phyloP scores from a whole-genome alignment of 2,888 invertebrate genomes.

The Troglohyphantes excavatus region DNA sequence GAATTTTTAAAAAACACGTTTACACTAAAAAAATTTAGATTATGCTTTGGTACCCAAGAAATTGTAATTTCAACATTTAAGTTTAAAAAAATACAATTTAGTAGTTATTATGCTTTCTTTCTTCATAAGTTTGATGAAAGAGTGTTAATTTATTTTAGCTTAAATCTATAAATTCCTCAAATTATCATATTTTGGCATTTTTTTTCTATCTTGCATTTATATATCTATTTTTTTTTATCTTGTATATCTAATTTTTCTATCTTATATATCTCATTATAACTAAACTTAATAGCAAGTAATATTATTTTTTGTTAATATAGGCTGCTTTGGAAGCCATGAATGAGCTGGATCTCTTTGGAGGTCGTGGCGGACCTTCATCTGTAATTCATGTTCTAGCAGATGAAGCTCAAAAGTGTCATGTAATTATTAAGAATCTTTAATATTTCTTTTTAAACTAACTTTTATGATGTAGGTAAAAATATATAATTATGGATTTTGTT shows the following conservation, averaged over 20 bases:
- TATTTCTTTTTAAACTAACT: background rate
- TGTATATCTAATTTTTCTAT: background rate
- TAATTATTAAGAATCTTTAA: conserved; percentile 73
- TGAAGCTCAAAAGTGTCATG: conserved; percentile 98
- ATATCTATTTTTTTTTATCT: background rate
- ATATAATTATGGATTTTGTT: background rate
- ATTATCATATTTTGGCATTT: background rate
- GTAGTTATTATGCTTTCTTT: too few species aligned
- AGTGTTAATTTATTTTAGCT: too few species aligned
- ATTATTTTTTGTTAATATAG: too few species aligned
- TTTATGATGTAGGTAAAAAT: background rate
- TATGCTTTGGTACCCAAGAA: too few species aligned
- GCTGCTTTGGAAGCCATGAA: conserved; percentile 99
- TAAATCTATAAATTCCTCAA: too few species aligned
- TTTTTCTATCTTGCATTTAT: background rate
- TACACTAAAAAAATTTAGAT: too few species aligned
- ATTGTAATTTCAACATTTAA: too few species aligned
- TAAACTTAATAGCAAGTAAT: background rate
- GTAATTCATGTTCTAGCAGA: conserved; percentile 99
- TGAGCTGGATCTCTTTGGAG: conserved; percentile 97
- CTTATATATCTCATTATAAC: background rate
- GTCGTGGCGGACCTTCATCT: conserved; percentile 97
- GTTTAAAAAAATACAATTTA: too few species aligned
- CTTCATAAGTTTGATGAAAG: too few species aligned
- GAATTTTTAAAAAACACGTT: too few species aligned